These are phyloP conservation scores for Catagonus wagneri DNA, from an alignment of 2,113 vertebrate genomes.

Conservation along the genomic window DNA sequence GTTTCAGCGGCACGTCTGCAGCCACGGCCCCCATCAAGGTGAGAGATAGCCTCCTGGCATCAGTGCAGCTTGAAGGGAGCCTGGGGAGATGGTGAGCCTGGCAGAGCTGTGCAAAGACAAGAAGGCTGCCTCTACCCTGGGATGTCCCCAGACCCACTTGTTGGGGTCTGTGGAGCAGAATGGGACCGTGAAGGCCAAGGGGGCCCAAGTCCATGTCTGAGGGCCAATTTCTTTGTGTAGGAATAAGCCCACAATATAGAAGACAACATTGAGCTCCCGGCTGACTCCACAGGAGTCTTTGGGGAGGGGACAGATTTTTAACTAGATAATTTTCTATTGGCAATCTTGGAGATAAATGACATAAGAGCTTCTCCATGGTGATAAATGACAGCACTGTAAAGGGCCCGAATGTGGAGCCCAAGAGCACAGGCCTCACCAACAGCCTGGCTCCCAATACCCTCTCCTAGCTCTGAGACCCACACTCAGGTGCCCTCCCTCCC, in stretches of 20 bases:
- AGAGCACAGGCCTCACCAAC: conserved; percentile 89
- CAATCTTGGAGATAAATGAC: conserved; percentile 85
- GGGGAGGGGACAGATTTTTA: conserved; percentile 87
- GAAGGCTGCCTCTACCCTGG: conserved; percentile 88
- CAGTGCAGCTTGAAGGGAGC: conserved; percentile 87
- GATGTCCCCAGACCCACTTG: conserved; percentile 90
- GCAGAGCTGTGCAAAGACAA: conserved; percentile 87
- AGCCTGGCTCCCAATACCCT: conserved; percentile 85
- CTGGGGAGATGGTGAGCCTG: conserved; percentile 86
- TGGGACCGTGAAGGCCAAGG: conserved; percentile 81
- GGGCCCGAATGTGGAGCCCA: conserved; percentile 87
- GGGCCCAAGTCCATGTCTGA: conserved; percentile 86
- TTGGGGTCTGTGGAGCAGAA: conserved; percentile 87
- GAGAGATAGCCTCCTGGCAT: conserved; percentile 84
- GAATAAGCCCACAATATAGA: conserved; percentile 84
- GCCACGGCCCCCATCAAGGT: not conserved
- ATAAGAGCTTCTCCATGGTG: conserved; percentile 78
- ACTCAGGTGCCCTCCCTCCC: not conserved
- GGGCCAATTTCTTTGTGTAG: conserved; percentile 89
- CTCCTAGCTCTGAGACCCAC: not conserved
- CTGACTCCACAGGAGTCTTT: conserved; percentile 87
- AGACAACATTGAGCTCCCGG: conserved; percentile 89
- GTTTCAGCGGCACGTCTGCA: not conserved
- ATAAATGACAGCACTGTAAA: conserved; percentile 81
- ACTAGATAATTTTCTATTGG: conserved; percentile 84